Evolutionary conservation across 2,113 vertebrate genomes (phyloP), one percentile per base, ranked within the genome.

Genomic region (Leptosomus discolor): DNA sequence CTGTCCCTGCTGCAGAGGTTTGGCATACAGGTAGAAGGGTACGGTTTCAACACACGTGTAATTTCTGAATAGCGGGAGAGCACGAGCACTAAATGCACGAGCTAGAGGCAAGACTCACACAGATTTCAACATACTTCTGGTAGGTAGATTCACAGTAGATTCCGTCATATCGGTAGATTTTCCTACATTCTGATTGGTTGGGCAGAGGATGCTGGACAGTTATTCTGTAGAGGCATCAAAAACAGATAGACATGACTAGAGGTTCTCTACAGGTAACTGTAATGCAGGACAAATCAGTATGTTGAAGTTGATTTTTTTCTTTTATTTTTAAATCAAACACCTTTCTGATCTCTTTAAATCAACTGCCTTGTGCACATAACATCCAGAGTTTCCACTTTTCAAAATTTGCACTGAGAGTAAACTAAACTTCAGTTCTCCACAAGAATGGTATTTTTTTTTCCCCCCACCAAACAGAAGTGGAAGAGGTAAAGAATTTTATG

Each of bases 41-140:
- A 98, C 45, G 23, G 63, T 96, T 97, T 97, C 95, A 98, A 98
- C 92, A 95, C 96, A 97, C 32, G 95, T 96, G 97, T 95, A 96
- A 95, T 96, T 97, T 98, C 75, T 97, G 96, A 97, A 98, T 87
- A 98, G 96, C 93, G 94, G 98, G 98, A 98, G 94, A 98, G 97
- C 98, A 98, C 97, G 97, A 98, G 98, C 97, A 98, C 98, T 98
- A 98, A 97, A 98, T 98, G 98, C 98, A 98, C 94, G 98, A 98
- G 98, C 98, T 98, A 98, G 97, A 98, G 98, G 97, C 97, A 98
- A 98, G 98, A 98, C 98, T 98, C 98, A 98, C 98, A 98, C 98
- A 98, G 98, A 98, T 98, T 98, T 98, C 98, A 98, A 98, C 98
- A 98, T 98, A 98, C 98, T 98, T 98, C 98, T 98, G 98, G 98